Evolutionary conservation across 2,113 vertebrate species (phyloP), one percentile per base, ranked within the genome.

Genomic region (Corythornis madagascariensis): DNA sequence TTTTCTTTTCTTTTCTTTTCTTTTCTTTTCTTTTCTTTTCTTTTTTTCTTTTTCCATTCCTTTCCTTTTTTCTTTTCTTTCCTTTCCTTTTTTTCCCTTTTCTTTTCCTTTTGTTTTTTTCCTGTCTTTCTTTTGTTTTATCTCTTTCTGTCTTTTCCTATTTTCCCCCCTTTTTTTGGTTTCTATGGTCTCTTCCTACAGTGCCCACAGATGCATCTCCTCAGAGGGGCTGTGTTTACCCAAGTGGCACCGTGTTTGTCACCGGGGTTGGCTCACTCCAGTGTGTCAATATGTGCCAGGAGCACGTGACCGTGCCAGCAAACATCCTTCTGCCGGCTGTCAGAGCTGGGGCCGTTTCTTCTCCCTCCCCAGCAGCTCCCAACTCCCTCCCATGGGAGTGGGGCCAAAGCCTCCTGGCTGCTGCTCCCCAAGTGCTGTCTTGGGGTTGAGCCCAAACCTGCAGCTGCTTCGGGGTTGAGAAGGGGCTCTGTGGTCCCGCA

Each of bases 271-370:
- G 33, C 77, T 78, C 10, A 69, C 84, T 83, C 61, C 2, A 7
- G 61, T 89, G 93, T 87, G 94, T 85, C 57, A 93, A 94, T 92
- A 84, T n/a, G 78, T 75, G 93, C 50, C 14, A 8, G 80, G 55
- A 84, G 66, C 73, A 93, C 19, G 74, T 90, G 86, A 92, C 29
- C 0, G 24, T 1, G 2, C 69, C 64, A 64, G 87, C 93, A 92
- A 94, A 96, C 94, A 89, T 64, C 94, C 88, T 91, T 31, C 47
- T 3, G 33, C 82, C 9, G 12, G 14, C 73, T 61, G 29, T 18
- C 84, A 53, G 40, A 3, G 1, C 38, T 16, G 8, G 73, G 89
- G 31, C 88, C n/a, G 4, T 4, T 86, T n/a, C 72, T 66, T 24
- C 61, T 66, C 70, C 80, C 2, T 57, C 31, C 70, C 61, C 13